Conservation (phyloP, 2,113 vertebrate genomes). For the Raja brachyura region DNA sequence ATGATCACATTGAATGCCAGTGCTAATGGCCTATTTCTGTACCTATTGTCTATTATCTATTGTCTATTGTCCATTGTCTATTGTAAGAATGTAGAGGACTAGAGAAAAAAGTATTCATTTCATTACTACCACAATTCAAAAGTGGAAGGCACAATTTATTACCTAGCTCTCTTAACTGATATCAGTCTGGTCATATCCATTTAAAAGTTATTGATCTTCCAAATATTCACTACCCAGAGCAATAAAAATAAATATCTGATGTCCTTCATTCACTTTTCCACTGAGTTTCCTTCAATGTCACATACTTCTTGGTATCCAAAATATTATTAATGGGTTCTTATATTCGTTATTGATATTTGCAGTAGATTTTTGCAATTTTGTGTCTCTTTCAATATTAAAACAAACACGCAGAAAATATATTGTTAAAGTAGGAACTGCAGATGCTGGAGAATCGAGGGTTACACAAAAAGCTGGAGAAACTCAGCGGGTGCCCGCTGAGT, state of each 20-base stretch:
- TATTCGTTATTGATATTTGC: background rate
- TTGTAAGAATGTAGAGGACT: background rate
- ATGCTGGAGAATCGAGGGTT: no score
- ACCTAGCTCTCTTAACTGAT: background rate
- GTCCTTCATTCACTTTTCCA: background rate
- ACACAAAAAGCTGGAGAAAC: no score
- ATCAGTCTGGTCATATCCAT: background rate
- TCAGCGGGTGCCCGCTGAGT: no score
- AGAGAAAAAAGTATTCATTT: background rate
- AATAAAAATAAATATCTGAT: background rate
- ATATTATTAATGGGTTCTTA: background rate
- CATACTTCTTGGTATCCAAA: background rate
- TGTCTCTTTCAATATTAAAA: background rate
- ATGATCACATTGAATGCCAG: no score
- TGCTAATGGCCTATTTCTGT: no score
- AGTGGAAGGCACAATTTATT: background rate
- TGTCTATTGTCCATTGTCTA: no score
- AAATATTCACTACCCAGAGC: background rate
- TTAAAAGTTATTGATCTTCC: background rate
- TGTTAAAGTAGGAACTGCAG: no score
- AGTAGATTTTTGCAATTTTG: no score
- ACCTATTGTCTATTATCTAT: no score
- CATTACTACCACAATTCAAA: background rate
- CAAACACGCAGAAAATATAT: background rate
- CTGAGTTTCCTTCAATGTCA: background rate